Base-by-base conservation (phyloP, 2,797 vertebrate species). In the Gymnopithys bicolor region DNA sequence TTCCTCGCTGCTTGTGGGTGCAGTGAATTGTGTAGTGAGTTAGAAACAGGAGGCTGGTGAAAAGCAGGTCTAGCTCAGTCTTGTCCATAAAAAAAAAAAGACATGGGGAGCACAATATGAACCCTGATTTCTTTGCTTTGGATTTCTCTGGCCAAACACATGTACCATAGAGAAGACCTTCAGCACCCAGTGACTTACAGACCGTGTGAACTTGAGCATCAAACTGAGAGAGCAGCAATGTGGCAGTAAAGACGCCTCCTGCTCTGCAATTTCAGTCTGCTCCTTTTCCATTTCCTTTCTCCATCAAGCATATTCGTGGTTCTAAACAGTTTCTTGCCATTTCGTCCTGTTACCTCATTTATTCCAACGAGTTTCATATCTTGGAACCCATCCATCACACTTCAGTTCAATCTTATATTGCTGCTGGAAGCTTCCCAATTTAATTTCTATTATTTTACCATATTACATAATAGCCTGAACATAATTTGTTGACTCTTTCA, bases 381-480 rank as follows among this genome's bases (percentile, higher is more conserved):
- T 91, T 41, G 2, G 11, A 76, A 70, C 33, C 23, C 48, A 87
- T 87, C 43, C 66, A 74, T 78, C 79, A 81, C 13, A 17, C 32
- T 94, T 87, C 49, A 79, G 0, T 80, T 93, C 3, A 4, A 32
- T 43, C 67, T 88, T 52, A 25, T 41, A 8, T 48, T 59, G n/a
- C 49, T 80, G 39, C 39, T 91, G 73, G 75, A 79, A 91, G 60
- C 51, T 46, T 89, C 73, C 13, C 62, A 69, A 19, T 89, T 89
- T 84, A 51, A 73, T 90, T 81, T 92, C 45, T 81, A 22, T 83
- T 87, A 32, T 87, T 94, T 90, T 62, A 76, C 49, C 79, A 39
- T 8, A 14, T 64, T 60, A 5, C 13, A 15, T 67, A 53, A 51
- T 39, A 83, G 19, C 25, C n/a, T 75, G 73, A 87, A 75, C 4